Conservation (phyloP, 2,113 vertebrate species). For the Hippolais icterina region DNA sequence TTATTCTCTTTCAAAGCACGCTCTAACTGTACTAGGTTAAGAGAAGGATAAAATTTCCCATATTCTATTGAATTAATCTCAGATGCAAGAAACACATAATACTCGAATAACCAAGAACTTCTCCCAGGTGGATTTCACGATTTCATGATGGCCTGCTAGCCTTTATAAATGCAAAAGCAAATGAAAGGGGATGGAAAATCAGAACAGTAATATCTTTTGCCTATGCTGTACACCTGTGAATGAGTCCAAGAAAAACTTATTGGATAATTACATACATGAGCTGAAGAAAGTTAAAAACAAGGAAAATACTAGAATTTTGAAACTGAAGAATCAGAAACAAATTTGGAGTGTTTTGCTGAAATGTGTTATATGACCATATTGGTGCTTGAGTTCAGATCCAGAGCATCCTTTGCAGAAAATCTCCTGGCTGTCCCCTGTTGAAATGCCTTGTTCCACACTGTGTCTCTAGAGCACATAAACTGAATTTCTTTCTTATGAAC, state of each 20-base stretch:
- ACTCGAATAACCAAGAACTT: background rate
- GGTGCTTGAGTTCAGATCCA: background rate
- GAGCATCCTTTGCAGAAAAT: background rate
- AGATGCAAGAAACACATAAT: background rate
- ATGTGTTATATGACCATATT: background rate
- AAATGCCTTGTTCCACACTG: background rate
- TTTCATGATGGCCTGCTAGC: background rate
- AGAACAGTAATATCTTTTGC: background rate
- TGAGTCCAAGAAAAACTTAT: background rate
- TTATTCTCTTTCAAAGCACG: background rate
- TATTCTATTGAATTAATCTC: background rate
- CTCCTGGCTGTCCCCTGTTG: background rate
- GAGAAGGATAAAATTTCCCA: background rate
- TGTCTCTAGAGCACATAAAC: background rate
- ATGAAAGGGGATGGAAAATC: background rate
- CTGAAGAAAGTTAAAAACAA: background rate
- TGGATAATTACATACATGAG: background rate
- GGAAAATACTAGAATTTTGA: background rate
- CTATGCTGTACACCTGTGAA: background rate
- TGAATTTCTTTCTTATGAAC: background rate
- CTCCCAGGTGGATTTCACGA: background rate
- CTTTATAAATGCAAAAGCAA: background rate
- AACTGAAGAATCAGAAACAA: background rate
- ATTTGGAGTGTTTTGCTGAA: background rate
- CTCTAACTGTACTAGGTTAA: background rate